phyloP scores from a whole-genome alignment of 2,797 vertebrate genomes.

The Cyclopterus lumpus region DNA sequence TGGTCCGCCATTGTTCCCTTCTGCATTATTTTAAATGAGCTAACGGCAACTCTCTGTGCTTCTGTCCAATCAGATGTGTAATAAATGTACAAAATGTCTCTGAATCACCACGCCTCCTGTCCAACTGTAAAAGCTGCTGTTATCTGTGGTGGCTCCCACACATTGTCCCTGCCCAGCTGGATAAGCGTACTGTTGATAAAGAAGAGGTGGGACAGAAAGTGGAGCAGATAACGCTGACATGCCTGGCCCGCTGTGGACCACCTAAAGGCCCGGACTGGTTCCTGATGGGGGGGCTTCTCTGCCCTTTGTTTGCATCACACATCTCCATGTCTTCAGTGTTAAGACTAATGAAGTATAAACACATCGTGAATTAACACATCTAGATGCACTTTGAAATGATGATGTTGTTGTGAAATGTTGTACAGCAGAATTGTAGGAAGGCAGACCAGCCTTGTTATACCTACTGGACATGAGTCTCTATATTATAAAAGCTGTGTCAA shows the following conservation, averaged over 20 bases:
- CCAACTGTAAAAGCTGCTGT: constrained; percentile 53
- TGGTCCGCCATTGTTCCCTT: too few species aligned
- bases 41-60: neutral
- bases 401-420: neutral
- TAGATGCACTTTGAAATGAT: neutral
- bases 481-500: neutral
- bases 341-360: neutral
- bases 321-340: neutral
- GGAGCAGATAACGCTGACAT: constrained; percentile 49
- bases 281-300: neutral
- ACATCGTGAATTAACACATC: neutral
- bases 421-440: neutral
- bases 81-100: neutral
- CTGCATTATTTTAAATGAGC: neutral
- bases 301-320: neutral
- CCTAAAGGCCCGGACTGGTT: neutral
- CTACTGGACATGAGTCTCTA: neutral
- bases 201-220: constrained; percentile 65
- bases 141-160: constrained; percentile 55
- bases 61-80: neutral
- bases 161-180: constrained; percentile 38
- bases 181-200: constrained; percentile 70
- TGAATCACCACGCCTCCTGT: constrained; percentile 31
- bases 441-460: neutral
- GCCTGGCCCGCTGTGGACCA: neutral